Conservation (phyloP, 2,797 vertebrate genomes). For the Alfaro cultratus region DNA sequence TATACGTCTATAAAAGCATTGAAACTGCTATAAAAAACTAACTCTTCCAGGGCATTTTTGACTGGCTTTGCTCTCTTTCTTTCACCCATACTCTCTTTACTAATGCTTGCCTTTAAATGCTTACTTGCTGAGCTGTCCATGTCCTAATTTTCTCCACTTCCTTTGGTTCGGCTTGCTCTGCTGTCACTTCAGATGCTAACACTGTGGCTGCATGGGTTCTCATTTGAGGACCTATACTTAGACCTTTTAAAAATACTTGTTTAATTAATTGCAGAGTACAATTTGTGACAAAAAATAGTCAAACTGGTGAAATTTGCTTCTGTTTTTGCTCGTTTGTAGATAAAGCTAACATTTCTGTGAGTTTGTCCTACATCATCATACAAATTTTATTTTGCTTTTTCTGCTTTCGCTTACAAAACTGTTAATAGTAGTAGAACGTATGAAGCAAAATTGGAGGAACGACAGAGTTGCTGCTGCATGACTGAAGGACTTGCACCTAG, state of each 20-base stretch:
- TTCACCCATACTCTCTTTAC: constrained; percentile 31
- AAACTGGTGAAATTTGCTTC: background rate
- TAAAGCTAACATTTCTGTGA: constrained; percentile 8
- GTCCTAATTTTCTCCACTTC: constrained; percentile 27
- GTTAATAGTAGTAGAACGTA: background rate
- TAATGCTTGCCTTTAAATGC: constrained; percentile 47
- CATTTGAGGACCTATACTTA: constrained; percentile 49
- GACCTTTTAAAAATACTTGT: constrained; percentile 13
- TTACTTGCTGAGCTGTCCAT: constrained; percentile 48
- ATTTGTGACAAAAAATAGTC: background rate
- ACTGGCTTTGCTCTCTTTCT: constrained; percentile 6
- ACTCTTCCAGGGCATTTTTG: constrained; percentile 1
- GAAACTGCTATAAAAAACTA: background rate
- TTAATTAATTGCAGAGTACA: background rate
- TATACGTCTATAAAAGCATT: background rate
- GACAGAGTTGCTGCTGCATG: background rate
- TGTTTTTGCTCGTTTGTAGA: constrained; percentile 1
- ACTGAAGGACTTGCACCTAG: constrained; percentile 2
- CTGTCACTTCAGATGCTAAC: constrained; percentile 42
- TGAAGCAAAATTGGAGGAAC: background rate
- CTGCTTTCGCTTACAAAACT: background rate
- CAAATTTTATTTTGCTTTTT: constrained; percentile 1
- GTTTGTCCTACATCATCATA: background rate
- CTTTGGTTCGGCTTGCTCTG: constrained; percentile 38
- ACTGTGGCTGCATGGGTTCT: constrained; percentile 56